Evolutionary conservation across 2,888 invertebrate genomes (phyloP).

Genomic region (Alloplasta piceator): DNA sequence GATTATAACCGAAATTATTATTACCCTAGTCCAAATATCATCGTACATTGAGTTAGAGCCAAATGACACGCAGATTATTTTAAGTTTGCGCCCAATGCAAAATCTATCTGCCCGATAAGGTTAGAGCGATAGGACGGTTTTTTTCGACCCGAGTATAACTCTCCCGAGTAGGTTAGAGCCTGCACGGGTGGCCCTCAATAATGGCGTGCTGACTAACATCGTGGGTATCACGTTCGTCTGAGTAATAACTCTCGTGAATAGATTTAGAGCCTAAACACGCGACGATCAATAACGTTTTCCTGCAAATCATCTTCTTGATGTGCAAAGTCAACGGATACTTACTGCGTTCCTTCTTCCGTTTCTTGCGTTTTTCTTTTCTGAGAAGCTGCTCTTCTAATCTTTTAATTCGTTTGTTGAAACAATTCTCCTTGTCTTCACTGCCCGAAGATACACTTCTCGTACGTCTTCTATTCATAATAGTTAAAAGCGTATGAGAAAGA

Average conservation of each 20-base stretch:
- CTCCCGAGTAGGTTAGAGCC: slow-evolving; percentile 24
- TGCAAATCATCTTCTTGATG: not conserved
- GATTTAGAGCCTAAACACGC: slow-evolving; percentile 16
- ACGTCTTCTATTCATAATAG: slow-evolving; percentile 18
- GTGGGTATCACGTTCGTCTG: not conserved
- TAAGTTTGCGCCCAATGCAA: slow-evolving; percentile 6
- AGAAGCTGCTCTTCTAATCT: slow-evolving; percentile 8
- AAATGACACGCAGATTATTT: not conserved
- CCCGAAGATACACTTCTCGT: not conserved
- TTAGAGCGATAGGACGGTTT: not conserved
- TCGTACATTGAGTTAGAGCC: not conserved
- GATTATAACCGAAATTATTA: not conserved
- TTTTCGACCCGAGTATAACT: slow-evolving; percentile 23
- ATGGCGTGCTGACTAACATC: not conserved
- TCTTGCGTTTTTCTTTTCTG: not conserved
- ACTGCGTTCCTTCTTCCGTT: slow-evolving; percentile 4
- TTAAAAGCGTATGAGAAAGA: not conserved
- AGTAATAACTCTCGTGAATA: slow-evolving; percentile 24
- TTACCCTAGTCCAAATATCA: too few species aligned
- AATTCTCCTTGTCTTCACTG: slow-evolving; percentile 15
- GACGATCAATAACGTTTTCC: slow-evolving; percentile 7
- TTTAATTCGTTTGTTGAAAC: slow-evolving; percentile 16
- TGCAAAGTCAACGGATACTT: slow-evolving; percentile 6
- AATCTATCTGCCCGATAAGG: not conserved
- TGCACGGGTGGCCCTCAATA: slow-evolving; percentile 15